A percentile compares a stretch with the other conserved stretches of the same genome.
These are phyloP conservation scores for Piprites chloris DNA, from an alignment of 2,113 vertebrate genomes.

Conservation along the genomic window DNA sequence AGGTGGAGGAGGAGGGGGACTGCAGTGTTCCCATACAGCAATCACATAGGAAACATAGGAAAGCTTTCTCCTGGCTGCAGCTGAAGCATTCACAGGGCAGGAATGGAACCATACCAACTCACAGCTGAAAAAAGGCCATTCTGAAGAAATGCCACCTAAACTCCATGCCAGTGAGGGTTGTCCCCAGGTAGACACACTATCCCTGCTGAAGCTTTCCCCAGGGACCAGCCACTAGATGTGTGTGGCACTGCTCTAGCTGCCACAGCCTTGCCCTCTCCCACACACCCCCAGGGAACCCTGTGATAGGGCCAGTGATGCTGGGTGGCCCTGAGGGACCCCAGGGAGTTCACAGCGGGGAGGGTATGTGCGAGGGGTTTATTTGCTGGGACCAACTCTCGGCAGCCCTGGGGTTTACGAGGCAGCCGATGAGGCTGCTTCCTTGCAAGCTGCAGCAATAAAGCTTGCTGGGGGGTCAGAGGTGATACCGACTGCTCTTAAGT, in stretches of 20 bases:
- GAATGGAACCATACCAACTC: background rate
- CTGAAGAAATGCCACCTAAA: background rate
- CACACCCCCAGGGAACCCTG: accelerated
- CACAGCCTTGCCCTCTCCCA: background rate
- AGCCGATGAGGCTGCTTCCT: background rate
- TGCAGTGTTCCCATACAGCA: background rate
- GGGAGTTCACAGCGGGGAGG: accelerated
- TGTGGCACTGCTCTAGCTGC: background rate
- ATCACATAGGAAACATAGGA: background rate
- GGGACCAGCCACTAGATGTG: background rate
- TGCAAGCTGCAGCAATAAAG: background rate
- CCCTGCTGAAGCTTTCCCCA: background rate
- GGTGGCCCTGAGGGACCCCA: conserved; percentile 7
- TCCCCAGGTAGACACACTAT: background rate
- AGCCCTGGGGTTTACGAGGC: conserved; percentile 6
- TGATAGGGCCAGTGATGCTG: accelerated
- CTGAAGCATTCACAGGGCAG: background rate
- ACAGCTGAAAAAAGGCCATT: accelerated
- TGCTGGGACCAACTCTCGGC: background rate
- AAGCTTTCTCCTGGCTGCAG: background rate
- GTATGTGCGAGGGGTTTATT: background rate
- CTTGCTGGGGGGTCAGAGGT: conserved; percentile 26
- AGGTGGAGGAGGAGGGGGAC: background rate
- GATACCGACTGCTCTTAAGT: conserved; percentile 13
- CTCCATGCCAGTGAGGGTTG: accelerated